Percentiles rank a stretch among this genome's conserved stretches.
phyloP scores from a whole-genome alignment of 1,140 invertebrate species.

The Drosophila kurseongensis region DNA sequence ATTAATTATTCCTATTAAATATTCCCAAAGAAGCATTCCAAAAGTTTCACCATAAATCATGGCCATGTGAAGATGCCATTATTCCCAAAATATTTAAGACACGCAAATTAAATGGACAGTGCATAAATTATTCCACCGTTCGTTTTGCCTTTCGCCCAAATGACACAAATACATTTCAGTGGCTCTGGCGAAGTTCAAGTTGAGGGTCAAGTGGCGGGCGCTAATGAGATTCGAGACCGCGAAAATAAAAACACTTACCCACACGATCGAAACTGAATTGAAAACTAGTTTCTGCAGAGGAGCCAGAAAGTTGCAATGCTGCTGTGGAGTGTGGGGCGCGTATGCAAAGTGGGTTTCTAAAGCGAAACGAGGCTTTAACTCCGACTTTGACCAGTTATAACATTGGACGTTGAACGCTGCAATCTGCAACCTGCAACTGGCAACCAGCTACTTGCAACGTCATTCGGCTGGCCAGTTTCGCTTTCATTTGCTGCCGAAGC shows the following conservation, averaged over 20 bases:
- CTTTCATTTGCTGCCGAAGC: slow-evolving; percentile 69
- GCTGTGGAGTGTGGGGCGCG: slow-evolving; percentile 13
- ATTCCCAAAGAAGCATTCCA: slow-evolving; percentile 5
- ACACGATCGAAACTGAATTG: slow-evolving; percentile 49
- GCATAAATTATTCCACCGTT: slow-evolving; percentile 30
- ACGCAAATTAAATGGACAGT: slow-evolving; percentile 40
- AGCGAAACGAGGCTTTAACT: slow-evolving; percentile 52
- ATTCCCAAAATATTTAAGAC: slow-evolving; percentile 14
- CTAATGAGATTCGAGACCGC: slow-evolving; percentile 66
- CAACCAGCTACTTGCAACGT: slow-evolving; percentile 56
- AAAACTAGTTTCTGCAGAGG: slow-evolving; percentile 57
- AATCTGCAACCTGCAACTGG: slow-evolving; percentile 24
- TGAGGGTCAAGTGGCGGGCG: slow-evolving; percentile 59
- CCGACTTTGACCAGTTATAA: slow-evolving; percentile 77
- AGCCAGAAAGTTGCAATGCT: slow-evolving; percentile 48
- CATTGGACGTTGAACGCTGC: slow-evolving; percentile 55
- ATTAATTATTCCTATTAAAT: slow-evolving; percentile 17
- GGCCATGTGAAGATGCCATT: slow-evolving; percentile 5
- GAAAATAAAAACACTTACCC: slow-evolving; percentile 50
- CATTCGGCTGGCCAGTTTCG: slow-evolving; percentile 70
- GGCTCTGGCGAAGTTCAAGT: slow-evolving; percentile 65
- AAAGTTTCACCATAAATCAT: slow-evolving; percentile 19
- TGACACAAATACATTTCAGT: slow-evolving; percentile 38
- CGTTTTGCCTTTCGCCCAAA: slow-evolving; percentile 24
- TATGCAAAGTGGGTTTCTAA: slow-evolving; percentile 81